Base-by-base conservation (phyloP, 53 echinoderm and acorn worm species). In the Pentamera pediparva region DNA sequence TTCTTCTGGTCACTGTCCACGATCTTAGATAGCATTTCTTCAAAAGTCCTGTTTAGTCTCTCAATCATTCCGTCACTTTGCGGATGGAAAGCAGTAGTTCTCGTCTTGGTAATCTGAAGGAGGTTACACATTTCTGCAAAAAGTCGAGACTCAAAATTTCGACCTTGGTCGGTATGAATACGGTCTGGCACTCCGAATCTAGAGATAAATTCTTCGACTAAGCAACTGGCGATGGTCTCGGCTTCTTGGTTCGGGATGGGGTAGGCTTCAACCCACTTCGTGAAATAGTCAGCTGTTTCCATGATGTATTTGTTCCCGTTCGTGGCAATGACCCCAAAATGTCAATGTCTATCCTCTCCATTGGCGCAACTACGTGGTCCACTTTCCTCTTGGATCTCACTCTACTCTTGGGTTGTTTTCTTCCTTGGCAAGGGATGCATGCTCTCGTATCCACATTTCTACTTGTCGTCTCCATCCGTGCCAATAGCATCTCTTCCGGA, bases 81-180 rank as follows among this genome's bases (percentile, higher is more conserved):
- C 1, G 62, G 81, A 22, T 81, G 81, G 22, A 63, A 55, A 20
- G 83, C 52, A 6, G 83, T 82, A 0, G 83, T 82, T 13, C 83
- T 49, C 4, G 83, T 82, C 39, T 76, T 82, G 31, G 65, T 25
- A 28, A 76, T 76, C 6, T 49, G 59, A 2, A 82, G 19, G 7
- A 82, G 56, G 28, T 32, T 28, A 57, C 83, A 82, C 11, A 82
- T 19, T 27, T 62, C 39, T 39, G 50, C 32, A 33, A 82, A 82
- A 0, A 82, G 27, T 22, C 39, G 38, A 26, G 65, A 25, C 57
- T 69, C 81, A 24, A 82, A 82, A 55, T 82, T 82, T 12, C 76
- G 34, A 31, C 82, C 75, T 50, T 82, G 76, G 33, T 65, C 76
- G 15, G 67, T 51, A 24, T 76, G 76, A 9, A 82, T 22, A 12